Percentiles rank a stretch among this genome's conserved stretches.
Conservation (phyloP, 2,888 invertebrate species). For the Lydus trimaculatus region DNA sequence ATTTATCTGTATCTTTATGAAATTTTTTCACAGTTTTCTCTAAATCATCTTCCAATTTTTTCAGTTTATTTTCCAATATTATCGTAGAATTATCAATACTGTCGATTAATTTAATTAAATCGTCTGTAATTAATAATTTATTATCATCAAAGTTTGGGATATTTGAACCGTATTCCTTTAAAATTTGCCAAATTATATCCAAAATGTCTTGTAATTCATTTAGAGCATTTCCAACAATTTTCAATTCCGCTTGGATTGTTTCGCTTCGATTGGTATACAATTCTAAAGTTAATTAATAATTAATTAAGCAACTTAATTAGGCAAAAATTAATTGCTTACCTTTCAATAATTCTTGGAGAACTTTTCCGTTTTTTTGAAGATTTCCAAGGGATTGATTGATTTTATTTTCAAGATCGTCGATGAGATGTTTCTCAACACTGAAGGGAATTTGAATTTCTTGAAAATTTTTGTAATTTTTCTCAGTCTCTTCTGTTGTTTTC, state of each 20-base stretch:
- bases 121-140: not conserved
- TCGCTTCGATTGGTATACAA: slow-evolving; percentile 8
- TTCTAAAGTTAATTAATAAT: not conserved
- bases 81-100: not conserved
- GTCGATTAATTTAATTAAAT: not conserved
- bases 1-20: not conserved
- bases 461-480: slow-evolving; percentile 17
- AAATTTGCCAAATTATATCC: not conserved
- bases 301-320: not conserved
- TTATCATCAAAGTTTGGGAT: not conserved
- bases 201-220: not conserved
- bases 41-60: not conserved
- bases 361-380: slow-evolving; percentile 6
- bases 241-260: not conserved
- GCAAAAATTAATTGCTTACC: slow-evolving; percentile 1
- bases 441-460: slow-evolving; percentile 14
- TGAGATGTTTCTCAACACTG: slow-evolving; percentile 12
- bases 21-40: not conserved
- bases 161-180: not conserved
- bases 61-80: not conserved
- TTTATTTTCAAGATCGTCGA: slow-evolving; percentile 9
- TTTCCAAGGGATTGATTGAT: slow-evolving; percentile 5
- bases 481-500: slow-evolving; percentile 7
- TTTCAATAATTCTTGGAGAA: slow-evolving; percentile 12
- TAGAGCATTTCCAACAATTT: not conserved